Evolutionary conservation across 1,140 invertebrate species (phyloP).

Genomic region (Myzus persicae): DNA sequence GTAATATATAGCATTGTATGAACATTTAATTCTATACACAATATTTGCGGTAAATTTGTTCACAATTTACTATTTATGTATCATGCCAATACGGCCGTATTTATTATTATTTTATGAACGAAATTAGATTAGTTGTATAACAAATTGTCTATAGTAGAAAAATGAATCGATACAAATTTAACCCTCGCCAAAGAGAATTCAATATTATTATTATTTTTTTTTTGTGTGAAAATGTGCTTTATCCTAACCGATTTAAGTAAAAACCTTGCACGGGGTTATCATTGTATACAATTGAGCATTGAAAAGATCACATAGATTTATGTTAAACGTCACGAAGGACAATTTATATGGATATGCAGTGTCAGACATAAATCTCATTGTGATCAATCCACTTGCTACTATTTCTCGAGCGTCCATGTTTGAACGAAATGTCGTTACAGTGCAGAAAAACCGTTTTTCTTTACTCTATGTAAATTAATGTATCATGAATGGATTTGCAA

Average conservation of each 20-base stretch:
- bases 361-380: background rate
- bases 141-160: background rate
- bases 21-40: too few species aligned
- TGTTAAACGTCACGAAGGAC: background rate
- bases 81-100: background rate
- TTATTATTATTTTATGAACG: background rate
- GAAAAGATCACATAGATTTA: background rate
- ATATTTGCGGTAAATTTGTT: background rate
- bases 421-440: background rate
- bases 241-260: background rate
- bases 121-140: background rate
- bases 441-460: background rate
- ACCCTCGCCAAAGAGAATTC: background rate
- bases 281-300: background rate
- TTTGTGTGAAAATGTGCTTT: background rate
- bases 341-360: constrained; percentile 17
- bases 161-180: background rate
- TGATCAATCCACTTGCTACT: background rate
- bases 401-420: background rate
- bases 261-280: background rate
- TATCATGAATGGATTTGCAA: background rate
- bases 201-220: background rate
- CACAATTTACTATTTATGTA: background rate
- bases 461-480: background rate
- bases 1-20: too few species aligned